Percentiles rank a stretch among this genome's conserved stretches.
These are phyloP conservation scores for Papilio helenus DNA, from an alignment of 1,140 invertebrate genomes.

Conservation along the genomic window DNA sequence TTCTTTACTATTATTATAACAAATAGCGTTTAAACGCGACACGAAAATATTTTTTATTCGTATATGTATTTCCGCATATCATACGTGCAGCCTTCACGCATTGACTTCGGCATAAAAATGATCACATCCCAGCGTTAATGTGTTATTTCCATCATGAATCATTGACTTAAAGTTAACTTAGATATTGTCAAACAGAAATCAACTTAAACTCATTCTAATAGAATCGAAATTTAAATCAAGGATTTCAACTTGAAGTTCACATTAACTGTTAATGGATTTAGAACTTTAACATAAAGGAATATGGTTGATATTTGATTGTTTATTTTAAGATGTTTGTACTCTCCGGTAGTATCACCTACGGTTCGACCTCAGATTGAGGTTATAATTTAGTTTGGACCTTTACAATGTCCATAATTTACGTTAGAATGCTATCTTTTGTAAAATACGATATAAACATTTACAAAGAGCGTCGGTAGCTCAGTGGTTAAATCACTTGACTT, in stretches of 20 bases:
- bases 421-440: too few relatives aligned
- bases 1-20: conserved; percentile 4
- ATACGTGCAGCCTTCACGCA: conserved; percentile 19
- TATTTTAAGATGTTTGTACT: not conserved
- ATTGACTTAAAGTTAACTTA: conserved; percentile 3
- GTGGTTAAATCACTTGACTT: too few relatives aligned
- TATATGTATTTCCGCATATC: conserved; percentile 23
- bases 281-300: not conserved
- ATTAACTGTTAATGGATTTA: not conserved
- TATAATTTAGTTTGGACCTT: conserved; percentile 31
- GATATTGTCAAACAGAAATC: not conserved
- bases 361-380: conserved; percentile 21
- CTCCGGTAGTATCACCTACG: not conserved
- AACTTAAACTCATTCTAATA: not conserved
- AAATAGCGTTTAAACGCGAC: not conserved
- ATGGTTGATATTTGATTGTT: not conserved
- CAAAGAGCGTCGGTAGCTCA: too few relatives aligned
- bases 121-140: conserved; percentile 19
- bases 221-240: not conserved
- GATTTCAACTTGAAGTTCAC: not conserved
- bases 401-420: not conserved
- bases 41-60: not conserved
- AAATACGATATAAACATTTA: too few relatives aligned
- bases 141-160: conserved; percentile 21
- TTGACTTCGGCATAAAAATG: not conserved